phyloP scores from a whole-genome alignment of 1,140 invertebrate species.

The Vollenhovia emeryi region DNA sequence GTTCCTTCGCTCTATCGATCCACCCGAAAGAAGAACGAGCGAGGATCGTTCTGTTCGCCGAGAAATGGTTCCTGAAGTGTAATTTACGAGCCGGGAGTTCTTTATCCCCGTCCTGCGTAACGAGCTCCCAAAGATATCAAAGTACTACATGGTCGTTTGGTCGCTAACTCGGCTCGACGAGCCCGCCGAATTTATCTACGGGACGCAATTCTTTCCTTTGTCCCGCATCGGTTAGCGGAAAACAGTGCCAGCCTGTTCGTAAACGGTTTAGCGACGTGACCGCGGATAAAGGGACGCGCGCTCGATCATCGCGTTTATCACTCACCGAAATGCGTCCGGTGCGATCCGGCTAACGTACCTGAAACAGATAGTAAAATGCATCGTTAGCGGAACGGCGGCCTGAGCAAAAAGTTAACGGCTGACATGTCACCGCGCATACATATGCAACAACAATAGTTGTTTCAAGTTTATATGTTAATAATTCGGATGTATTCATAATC shows the following conservation, averaged over 20 bases:
- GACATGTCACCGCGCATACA: background rate
- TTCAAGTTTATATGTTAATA: background rate
- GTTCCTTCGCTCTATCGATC: constrained; percentile 7
- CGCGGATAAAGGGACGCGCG: constrained; percentile 19
- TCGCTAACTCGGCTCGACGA: constrained; percentile 49
- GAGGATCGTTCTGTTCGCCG: constrained; percentile 24
- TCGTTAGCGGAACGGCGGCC: background rate
- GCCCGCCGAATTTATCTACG: constrained; percentile 58
- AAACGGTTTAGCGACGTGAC: constrained; percentile 43
- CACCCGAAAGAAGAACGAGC: background rate
- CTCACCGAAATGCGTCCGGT: constrained; percentile 22
- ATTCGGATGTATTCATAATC: background rate
- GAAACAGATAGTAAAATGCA: constrained; percentile 52
- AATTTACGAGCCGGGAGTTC: constrained; percentile 56
- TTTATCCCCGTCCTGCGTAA: constrained; percentile 46
- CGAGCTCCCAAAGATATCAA: constrained; percentile 60
- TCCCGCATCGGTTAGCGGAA: constrained; percentile 30
- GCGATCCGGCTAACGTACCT: constrained; percentile 39
- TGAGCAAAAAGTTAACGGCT: constrained; percentile 2
- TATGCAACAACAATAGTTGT: background rate
- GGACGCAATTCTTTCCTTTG: constrained; percentile 48
- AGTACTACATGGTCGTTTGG: constrained; percentile 36
- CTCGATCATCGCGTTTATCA: constrained; percentile 33
- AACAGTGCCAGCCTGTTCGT: constrained; percentile 20
- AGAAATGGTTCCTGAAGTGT: constrained; percentile 59